phyloP scores from a whole-genome alignment of 2,888 invertebrate genomes.

The Sarcophaga carnaria region DNA sequence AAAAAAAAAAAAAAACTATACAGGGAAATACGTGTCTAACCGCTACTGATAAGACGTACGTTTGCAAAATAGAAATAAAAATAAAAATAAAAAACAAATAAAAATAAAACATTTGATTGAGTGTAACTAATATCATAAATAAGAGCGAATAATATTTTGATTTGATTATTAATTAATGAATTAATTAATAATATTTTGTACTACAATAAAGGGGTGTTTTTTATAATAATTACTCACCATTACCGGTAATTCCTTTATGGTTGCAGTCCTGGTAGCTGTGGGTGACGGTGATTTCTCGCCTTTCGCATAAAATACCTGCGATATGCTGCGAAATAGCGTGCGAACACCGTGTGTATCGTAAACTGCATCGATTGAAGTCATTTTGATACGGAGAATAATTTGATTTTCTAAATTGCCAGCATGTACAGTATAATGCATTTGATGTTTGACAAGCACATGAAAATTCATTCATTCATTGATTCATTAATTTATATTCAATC shows the following conservation, averaged over 20 bases:
- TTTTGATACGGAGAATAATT: not conserved
- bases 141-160: not conserved
- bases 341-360: constrained; percentile 74
- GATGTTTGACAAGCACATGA: not conserved
- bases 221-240: constrained; percentile 51
- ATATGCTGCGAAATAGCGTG: constrained; percentile 78
- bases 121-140: not conserved
- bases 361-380: constrained; percentile 73
- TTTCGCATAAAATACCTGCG: constrained; percentile 76
- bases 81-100: not conserved
- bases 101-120: not conserved
- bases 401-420: not conserved
- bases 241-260: constrained; percentile 47
- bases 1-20: not conserved
- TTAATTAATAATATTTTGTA: not conserved
- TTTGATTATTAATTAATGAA: not conserved
- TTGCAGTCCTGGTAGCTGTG: constrained; percentile 33
- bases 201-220: not conserved
- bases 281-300: constrained; percentile 68
- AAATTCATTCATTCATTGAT: not conserved
- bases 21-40: not conserved
- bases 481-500: not conserved
- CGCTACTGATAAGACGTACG: not conserved
- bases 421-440: not conserved
- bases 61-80: not conserved